Base-by-base conservation (phyloP, 2,113 vertebrate genomes). In the Dryoscopus gambensis region DNA sequence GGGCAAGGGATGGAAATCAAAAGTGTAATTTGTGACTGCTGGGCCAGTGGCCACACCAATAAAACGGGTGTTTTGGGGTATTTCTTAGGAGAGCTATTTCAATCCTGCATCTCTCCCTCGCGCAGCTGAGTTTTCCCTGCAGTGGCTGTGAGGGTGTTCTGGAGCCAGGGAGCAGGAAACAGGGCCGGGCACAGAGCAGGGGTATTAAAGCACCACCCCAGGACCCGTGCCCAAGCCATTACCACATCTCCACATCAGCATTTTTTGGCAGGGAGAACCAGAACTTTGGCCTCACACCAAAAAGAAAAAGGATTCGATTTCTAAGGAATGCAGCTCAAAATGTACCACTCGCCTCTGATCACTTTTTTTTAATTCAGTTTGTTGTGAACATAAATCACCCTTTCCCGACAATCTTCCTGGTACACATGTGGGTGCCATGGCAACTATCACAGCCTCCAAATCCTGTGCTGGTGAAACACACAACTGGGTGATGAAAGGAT, bases 351-450 rank as follows among this genome's bases (percentile, higher is more conserved):
- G 71, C 37, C 35, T 77, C 50, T 80, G 76, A 89, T 89, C 12
- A 53, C 25, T 85, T 56, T 47, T 47, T 70, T 77, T 17, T 3
- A 57, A 80, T 71, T 92, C 44, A 46, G n/a, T 84, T 78, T 89
- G 65, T 65, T 93, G 83, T 73, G 91, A 90, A 83, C 63, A 86
- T 88, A 96, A 96, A 90, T 94, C 86, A 94, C 62, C 81, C n/a
- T 67, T 65, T 39, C 68, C 59, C 7, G 7, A 74, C 68, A 95
- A 83, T 88, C 87, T 93, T 40, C 62, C 55, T 68, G 44, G 75
- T 78, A 86, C 75, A 93, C 85, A 92, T 73, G 93, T 81, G 90
- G 96, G 44, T 89, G 40, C 87, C 95, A 97, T 92, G 81, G 95
- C 91, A 96, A 91, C 96, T 92, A 96, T 97, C 95, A 74, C 27